Evolutionary conservation across 2,113 vertebrate genomes (phyloP).

Genomic region (Lynx canadensis): DNA sequence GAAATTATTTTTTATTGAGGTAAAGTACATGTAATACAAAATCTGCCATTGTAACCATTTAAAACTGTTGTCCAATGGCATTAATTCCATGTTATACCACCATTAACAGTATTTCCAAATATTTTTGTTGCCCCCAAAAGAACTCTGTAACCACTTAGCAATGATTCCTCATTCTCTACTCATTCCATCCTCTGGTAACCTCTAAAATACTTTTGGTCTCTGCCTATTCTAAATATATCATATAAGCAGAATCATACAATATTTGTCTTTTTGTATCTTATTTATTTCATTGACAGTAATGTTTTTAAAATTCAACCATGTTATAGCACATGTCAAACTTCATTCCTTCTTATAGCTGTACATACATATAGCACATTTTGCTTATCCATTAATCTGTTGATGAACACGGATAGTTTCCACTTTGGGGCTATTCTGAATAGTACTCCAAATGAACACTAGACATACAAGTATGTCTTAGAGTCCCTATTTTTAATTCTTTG

Average conservation of each 20-base stretch:
- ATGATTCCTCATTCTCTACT: accelerated
- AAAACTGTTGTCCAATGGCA: not conserved
- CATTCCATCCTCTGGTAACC: not conserved
- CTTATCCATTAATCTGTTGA: not conserved
- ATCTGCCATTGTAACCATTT: not conserved
- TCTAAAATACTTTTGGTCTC: not conserved
- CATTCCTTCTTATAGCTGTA: not conserved
- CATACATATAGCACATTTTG: not conserved
- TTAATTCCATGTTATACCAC: not conserved
- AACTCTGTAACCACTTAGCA: not conserved
- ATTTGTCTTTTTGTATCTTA: not conserved
- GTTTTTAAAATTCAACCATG: not conserved
- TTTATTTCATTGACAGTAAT: not conserved
- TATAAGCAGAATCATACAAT: not conserved
- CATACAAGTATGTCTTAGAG: not conserved
- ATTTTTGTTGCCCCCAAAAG: not conserved
- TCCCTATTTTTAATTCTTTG: not conserved
- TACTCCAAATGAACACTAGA: not conserved
- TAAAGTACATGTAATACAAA: not conserved
- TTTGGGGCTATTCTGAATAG: not conserved
- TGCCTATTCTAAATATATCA: not conserved
- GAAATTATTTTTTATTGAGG: not conserved
- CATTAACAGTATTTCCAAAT: not conserved
- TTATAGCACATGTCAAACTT: not conserved
- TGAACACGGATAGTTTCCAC: not conserved